A percentile compares a stretch with the other conserved stretches of the same genome.
These are phyloP conservation scores for Amblyteles armatorius DNA, from an alignment of 2,888 invertebrate species.

Conservation along the genomic window DNA sequence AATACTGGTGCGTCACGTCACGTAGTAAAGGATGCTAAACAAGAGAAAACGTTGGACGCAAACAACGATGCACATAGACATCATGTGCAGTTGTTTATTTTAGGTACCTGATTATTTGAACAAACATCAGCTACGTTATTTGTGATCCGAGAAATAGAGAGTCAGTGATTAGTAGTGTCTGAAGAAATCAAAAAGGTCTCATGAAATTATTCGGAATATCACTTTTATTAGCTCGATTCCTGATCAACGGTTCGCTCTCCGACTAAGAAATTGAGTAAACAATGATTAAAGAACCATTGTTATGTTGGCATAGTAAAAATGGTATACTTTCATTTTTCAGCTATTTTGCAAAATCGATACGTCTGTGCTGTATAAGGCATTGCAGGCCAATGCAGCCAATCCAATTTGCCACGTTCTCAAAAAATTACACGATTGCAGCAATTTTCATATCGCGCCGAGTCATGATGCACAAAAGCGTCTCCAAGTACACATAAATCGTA, in stretches of 20 bases:
- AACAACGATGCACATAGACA: conserved; percentile 15
- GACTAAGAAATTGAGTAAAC: neutral
- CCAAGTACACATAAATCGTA: no score
- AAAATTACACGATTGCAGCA: no score
- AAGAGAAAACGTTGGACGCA: neutral
- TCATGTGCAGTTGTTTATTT: conserved; percentile 38
- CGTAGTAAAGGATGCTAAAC: neutral
- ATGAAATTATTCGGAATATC: neutral
- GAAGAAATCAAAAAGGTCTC: neutral
- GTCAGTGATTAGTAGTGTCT: neutral
- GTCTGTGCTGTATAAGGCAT: no score
- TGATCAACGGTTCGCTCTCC: neutral
- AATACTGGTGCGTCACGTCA: neutral
- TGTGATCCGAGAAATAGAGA: neutral
- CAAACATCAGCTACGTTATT: neutral
- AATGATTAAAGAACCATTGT: neutral
- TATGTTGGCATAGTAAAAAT: neutral
- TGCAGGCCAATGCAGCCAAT: no score
- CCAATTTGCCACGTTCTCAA: no score
- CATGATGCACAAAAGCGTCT: no score
- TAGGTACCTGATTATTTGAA: conserved; percentile 39
- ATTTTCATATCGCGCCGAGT: no score
- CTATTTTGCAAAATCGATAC: no score
- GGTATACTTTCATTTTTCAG: no score
- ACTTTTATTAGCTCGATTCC: neutral